These are phyloP conservation scores for Turritopsis dohrnii DNA, from an alignment of 30 jellyfish, hydroid and myxozoan genomes.

Conservation along the genomic window DNA sequence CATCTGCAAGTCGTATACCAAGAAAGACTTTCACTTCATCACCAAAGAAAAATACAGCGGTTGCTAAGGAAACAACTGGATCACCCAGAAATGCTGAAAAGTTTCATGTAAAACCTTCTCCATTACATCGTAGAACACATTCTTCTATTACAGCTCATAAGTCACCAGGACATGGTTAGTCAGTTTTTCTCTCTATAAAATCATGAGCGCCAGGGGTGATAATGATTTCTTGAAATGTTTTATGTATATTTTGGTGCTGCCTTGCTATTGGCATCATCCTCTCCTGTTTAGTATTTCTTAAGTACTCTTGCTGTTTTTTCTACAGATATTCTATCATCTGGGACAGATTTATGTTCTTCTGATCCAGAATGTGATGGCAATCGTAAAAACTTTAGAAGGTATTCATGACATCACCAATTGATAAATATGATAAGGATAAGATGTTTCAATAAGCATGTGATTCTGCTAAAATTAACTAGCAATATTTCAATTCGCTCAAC, in stretches of 20 bases:
- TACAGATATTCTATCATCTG: background rate
- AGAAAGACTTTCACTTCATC: background rate
- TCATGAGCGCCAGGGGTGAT: no score
- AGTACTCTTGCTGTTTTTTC: background rate
- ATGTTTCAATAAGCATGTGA: background rate
- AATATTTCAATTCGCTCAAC: background rate
- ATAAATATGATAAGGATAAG: background rate
- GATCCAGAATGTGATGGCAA: slow-evolving; percentile 5
- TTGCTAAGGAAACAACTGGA: background rate
- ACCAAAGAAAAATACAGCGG: background rate
- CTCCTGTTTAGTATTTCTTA: no score
- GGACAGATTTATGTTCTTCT: background rate
- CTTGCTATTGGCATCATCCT: no score
- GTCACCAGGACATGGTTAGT: background rate
- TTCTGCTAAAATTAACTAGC: background rate
- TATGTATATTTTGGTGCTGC: no score
- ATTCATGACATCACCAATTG: background rate
- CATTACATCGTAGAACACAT: background rate
- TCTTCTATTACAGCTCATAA: background rate
- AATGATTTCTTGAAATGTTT: no score
- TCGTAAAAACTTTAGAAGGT: background rate
- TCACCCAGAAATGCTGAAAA: background rate
- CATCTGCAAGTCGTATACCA: background rate
- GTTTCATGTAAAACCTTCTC: background rate
- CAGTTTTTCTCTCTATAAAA: background rate